Evolutionary conservation across 2,113 vertebrate genomes (phyloP).

Genomic region (Ceyx melanurus): DNA sequence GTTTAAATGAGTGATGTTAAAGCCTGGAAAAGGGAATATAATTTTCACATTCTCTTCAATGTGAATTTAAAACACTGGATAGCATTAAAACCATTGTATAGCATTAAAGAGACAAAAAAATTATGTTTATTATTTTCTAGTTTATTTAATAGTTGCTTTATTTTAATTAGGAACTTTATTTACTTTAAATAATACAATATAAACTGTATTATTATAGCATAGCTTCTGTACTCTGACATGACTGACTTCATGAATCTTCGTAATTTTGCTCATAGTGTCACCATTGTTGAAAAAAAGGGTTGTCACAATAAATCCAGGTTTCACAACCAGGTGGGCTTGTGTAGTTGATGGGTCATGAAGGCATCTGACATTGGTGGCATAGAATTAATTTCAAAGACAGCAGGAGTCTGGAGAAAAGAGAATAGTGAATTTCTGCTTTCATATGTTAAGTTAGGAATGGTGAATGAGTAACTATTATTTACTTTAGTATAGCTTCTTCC

Average conservation of each 20-base stretch:
- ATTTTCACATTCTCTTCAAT: constrained; percentile 26
- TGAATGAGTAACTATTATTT: not conserved
- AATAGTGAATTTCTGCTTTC: not conserved
- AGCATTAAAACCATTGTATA: not conserved
- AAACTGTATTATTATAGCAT: not conserved
- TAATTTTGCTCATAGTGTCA: not conserved
- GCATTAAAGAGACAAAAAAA: not conserved
- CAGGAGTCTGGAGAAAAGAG: not conserved
- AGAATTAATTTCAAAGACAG: not conserved
- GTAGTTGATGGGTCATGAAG: not conserved
- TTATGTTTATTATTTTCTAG: not conserved
- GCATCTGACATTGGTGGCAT: not conserved
- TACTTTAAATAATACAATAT: not conserved
- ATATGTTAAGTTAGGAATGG: not conserved
- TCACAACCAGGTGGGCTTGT: not conserved
- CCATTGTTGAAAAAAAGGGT: not conserved
- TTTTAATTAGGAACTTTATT: constrained; percentile 35
- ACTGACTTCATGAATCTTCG: not conserved
- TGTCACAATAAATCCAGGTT: not conserved
- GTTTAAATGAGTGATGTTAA: constrained; percentile 28
- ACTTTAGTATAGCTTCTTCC: too few species aligned
- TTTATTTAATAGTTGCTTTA: not conserved
- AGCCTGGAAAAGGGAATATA: not conserved
- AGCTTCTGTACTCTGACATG: not conserved
- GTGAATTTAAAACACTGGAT: not conserved